Conservation (phyloP, 2,113 vertebrate species). For the Eublepharis macularius region DNA sequence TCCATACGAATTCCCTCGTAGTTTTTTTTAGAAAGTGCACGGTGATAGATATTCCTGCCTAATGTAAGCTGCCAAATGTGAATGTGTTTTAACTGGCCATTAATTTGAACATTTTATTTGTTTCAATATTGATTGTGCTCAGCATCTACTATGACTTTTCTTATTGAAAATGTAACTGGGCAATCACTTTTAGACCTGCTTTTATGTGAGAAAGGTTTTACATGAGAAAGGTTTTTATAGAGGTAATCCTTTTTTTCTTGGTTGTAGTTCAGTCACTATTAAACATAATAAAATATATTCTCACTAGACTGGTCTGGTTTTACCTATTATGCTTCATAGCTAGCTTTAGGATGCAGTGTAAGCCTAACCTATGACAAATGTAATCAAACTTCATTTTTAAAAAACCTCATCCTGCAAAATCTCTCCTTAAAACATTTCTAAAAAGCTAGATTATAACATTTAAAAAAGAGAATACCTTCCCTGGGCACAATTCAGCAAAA, state of each 20-base stretch:
- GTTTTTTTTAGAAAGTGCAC: neutral
- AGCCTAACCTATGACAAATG: constrained; percentile 24
- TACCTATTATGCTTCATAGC: constrained; percentile 4
- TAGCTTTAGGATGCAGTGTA: neutral
- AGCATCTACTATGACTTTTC: neutral
- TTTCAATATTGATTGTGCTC: constrained; percentile 35
- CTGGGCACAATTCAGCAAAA: constrained; percentile 45
- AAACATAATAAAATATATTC: constrained; percentile 31
- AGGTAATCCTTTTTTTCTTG: neutral
- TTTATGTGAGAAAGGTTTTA: too few species aligned
- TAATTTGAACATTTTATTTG: constrained; percentile 32
- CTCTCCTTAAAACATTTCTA: neutral
- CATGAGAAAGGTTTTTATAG: constrained; percentile 17
- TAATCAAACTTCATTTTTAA: constrained; percentile 50
- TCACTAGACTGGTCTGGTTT: constrained; percentile 48
- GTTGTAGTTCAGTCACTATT: constrained; percentile 44
- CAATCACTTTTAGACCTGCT: constrained; percentile 26
- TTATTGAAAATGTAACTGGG: constrained; percentile 29
- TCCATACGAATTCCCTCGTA: neutral
- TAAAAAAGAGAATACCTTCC: constrained; percentile 46
- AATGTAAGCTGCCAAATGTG: constrained; percentile 22
- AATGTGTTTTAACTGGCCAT: constrained; percentile 27
- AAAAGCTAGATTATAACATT: neutral
- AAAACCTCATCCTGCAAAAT: constrained; percentile 15
- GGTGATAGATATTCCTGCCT: constrained; percentile 35